Evolutionary conservation across 2,888 invertebrate genomes (phyloP).

Genomic region (Netelia fuscicornis): DNA sequence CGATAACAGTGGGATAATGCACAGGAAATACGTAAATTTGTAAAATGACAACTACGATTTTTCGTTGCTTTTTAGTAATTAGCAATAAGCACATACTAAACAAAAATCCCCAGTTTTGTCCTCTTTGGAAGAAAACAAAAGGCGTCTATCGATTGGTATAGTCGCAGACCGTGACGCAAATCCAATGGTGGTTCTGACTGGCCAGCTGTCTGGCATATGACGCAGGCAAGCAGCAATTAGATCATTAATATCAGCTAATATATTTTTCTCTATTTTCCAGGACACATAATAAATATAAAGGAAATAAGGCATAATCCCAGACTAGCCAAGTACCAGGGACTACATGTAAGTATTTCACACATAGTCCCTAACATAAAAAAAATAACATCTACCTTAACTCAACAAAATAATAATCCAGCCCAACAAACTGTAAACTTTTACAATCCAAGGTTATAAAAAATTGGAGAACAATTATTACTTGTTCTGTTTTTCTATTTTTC

Average conservation of each 20-base stretch:
- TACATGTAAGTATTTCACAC: too few species aligned
- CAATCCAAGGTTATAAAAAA: too few species aligned
- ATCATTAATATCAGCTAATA: slow-evolving; percentile 1
- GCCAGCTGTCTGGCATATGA: slow-evolving; percentile 56
- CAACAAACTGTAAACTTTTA: too few species aligned
- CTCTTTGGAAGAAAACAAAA: slow-evolving; percentile 50
- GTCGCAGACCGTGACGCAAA: slow-evolving; percentile 57
- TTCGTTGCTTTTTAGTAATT: background rate
- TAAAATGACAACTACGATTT: too few species aligned
- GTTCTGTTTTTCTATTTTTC: too few species aligned
- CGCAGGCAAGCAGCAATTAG: slow-evolving; percentile 10
- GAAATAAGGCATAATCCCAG: too few species aligned
- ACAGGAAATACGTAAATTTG: background rate
- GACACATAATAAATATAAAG: too few species aligned
- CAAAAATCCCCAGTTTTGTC: background rate
- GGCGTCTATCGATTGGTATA: slow-evolving; percentile 58
- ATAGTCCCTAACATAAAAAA: background rate
- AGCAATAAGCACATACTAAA: background rate
- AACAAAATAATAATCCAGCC: background rate
- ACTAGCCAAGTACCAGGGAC: too few species aligned
- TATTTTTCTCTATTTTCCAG: too few species aligned
- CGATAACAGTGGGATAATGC: background rate
- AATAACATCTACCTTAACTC: background rate
- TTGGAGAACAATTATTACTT: too few species aligned
- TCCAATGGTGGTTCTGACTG: slow-evolving; percentile 32